Base-by-base conservation (phyloP, 2,888 invertebrate species). In the Drosophila demipolita region DNA sequence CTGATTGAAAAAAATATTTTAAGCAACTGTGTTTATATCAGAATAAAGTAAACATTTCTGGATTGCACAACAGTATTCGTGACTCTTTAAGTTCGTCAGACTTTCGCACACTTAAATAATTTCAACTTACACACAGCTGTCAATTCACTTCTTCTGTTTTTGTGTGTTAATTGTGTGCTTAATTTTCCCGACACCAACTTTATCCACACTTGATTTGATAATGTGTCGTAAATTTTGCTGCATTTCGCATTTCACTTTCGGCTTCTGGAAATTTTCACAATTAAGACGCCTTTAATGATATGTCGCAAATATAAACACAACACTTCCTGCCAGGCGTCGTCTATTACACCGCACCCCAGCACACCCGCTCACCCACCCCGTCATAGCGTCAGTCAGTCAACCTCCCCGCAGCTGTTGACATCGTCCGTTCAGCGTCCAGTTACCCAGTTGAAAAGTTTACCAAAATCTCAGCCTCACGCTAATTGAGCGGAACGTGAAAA, bases 401-500 rank as follows among this genome's bases (percentile, higher is more conserved):
- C 66, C 50, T n/a, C 50, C 52, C 29, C 66, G 53, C 83, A 84
- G 86, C 74, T 85, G 88, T 83, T 87, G 86, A 82, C 86, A 76
- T 26, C 66, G 63, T 59, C 64, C 74, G 65, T 49, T 48, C 72
- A 78, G 61, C 73, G 88, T 85, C 85, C 88, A 86, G 86, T 69
- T 54, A 53, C 58, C 65, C 64, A 62, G 53, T 60, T 49, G 53
- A 80, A 80, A 69, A 55, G 55, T 55, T 55, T 55, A 78, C 73
- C 33, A 69, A 72, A 83, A 71, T 75, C 83, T 74, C 66, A 40
- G 67, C 45, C 42, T 64, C 59, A 57, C 60, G 75, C 87, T 89
- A 87, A 87, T 87, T 87, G 83, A 83, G 85, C 82, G 89, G 82
- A 85, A 87, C 87, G 89, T 87, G 87, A 87, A 87, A 85, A 89